These are phyloP conservation scores for Megamerina dolium DNA, from an alignment of 2,888 invertebrate species.

Conservation along the genomic window DNA sequence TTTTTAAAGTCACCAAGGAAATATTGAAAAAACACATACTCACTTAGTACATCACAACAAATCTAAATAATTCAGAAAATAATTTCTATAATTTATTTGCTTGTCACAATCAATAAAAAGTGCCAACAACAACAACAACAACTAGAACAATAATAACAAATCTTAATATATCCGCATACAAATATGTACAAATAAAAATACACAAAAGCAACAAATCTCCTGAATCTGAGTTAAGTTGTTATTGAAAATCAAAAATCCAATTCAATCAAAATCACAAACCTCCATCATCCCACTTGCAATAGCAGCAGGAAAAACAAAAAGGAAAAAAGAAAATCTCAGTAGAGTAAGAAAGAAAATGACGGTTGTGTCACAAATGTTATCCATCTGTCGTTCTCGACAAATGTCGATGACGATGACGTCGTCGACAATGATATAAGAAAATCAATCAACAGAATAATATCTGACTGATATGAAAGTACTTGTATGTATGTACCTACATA, in stretches of 20 bases:
- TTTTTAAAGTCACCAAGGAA: too few species aligned
- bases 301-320: background rate
- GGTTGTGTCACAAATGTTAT: too few species aligned
- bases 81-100: too few species aligned
- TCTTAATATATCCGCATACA: background rate
- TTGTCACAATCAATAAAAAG: background rate
- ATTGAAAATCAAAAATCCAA: constrained; percentile 18
- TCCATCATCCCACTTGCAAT: too few species aligned
- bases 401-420: too few species aligned
- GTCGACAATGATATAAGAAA: constrained; percentile 1
- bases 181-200: background rate
- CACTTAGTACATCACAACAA: too few species aligned
- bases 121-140: background rate
- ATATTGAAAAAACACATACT: too few species aligned
- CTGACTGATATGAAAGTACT: constrained; percentile 2
- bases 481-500: too few species aligned
- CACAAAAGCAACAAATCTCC: constrained; percentile 2
- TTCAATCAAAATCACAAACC: constrained; percentile 7
- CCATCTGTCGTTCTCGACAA: too few species aligned
- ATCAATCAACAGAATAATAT: constrained; percentile 19
- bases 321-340: background rate
- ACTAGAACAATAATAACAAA: background rate
- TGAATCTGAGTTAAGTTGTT: constrained; percentile 14
- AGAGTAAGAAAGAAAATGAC: too few species aligned
- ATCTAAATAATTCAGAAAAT: too few species aligned